Evolutionary conservation across 2,888 invertebrate genomes (phyloP).

Genomic region (Fissipunctia ypsillon): DNA sequence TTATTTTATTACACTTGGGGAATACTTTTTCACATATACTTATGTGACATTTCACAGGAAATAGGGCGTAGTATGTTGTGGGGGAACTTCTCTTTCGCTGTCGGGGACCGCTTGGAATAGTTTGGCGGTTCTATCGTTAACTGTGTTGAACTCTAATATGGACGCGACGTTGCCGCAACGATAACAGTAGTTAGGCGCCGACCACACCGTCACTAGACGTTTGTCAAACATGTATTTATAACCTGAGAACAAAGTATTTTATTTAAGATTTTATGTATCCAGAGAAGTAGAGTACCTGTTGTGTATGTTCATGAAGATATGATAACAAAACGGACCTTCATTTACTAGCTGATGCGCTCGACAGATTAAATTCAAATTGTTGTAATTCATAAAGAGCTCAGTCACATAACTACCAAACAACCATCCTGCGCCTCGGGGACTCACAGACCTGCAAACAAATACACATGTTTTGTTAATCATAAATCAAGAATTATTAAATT

Average conservation of each 20-base stretch:
- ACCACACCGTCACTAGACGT: constrained; percentile 99
- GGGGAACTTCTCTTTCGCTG: constrained; percentile 97
- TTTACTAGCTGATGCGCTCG: constrained; percentile 99
- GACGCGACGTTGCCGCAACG: constrained; percentile 99
- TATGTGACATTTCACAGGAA: constrained; percentile 93
- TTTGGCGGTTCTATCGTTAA: constrained; percentile 94
- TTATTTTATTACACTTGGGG: constrained; percentile 75
- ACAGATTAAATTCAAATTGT: constrained; percentile 98
- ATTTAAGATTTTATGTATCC: not conserved
- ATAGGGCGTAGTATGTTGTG: constrained; percentile 98
- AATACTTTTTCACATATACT: constrained; percentile 77
- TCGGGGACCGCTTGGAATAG: constrained; percentile 99
- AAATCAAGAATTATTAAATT: not conserved
- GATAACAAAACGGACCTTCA: constrained; percentile 93
- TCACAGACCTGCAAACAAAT: constrained; percentile 92
- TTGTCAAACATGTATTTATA: constrained; percentile 99
- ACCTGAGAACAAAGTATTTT: constrained; percentile 90
- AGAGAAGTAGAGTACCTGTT: not conserved
- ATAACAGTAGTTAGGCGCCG: constrained; percentile 99
- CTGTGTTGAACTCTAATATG: constrained; percentile 96
- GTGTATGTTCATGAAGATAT: not conserved
- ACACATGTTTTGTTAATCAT: not conserved
- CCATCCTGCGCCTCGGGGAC: constrained; percentile 99
- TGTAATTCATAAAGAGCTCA: constrained; percentile 98
- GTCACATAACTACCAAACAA: constrained; percentile 98